These are phyloP conservation scores for Myiotriccus ornatus DNA, from an alignment of 2,797 vertebrate species.

Conservation along the genomic window DNA sequence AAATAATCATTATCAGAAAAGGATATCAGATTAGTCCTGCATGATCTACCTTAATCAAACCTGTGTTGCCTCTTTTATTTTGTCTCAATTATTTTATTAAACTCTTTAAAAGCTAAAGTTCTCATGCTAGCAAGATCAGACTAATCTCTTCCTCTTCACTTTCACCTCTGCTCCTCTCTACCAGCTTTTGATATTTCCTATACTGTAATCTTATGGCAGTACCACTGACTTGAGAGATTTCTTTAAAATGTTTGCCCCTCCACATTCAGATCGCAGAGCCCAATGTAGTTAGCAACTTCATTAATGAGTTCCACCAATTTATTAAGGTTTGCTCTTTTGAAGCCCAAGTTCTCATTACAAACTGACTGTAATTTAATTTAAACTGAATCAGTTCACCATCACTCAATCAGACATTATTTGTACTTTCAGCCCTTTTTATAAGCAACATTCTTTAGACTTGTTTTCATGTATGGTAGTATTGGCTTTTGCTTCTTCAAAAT, in stretches of 20 bases:
- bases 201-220: background rate
- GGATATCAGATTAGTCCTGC: background rate
- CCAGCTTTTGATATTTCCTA: background rate
- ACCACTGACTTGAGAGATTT: background rate
- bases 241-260: background rate
- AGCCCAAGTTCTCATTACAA: background rate
- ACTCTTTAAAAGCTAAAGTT: background rate
- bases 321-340: background rate
- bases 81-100: background rate
- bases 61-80: background rate
- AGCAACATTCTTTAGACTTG: background rate
- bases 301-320: slow-evolving; percentile 14
- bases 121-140: background rate
- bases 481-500: background rate
- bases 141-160: background rate
- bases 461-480: background rate
- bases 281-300: background rate
- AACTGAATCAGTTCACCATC: background rate
- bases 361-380: background rate
- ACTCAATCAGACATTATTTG: background rate
- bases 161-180: background rate
- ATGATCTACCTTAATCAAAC: background rate
- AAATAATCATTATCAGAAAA: background rate
- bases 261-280: background rate
- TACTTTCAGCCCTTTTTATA: background rate